phyloP scores from a whole-genome alignment of 1,140 invertebrate genomes.

The Elysia chlorotica region DNA sequence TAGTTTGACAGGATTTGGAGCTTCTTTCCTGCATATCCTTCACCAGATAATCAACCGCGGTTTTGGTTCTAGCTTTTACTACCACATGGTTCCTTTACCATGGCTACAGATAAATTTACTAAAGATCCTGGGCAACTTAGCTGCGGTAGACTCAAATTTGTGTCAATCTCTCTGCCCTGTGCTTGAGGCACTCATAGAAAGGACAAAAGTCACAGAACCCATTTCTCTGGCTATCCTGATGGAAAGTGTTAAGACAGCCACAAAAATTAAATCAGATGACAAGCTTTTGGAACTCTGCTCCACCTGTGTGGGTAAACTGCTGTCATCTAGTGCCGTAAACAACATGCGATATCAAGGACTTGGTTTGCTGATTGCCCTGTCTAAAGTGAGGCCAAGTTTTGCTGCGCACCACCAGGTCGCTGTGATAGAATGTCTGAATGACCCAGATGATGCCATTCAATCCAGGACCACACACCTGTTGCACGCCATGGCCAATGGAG shows the following conservation, averaged over 20 bases:
- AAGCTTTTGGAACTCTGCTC: conserved; percentile 5
- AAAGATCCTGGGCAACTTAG: conserved; percentile 40
- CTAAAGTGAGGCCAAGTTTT: conserved; percentile 29
- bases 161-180: conserved; percentile 34
- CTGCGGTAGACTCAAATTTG: conserved; percentile 29
- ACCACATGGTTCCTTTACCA: conserved; percentile 54
- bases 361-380: conserved; percentile 34
- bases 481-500: conserved; percentile 44
- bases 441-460: conserved; percentile 43
- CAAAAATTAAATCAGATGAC: conserved; percentile 5
- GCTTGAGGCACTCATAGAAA: conserved; percentile 37
- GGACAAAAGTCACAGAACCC: conserved; percentile 35
- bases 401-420: conserved; percentile 44
- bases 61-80: conserved; percentile 47
- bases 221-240: conserved; percentile 42
- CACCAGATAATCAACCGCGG: conserved; percentile 45
- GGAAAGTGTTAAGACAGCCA: conserved; percentile 43
- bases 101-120: conserved; percentile 57
- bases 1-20: background rate
- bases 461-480: conserved; percentile 46
- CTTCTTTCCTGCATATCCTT: conserved; percentile 32
- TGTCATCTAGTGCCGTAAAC: conserved; percentile 2
- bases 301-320: conserved; percentile 13
- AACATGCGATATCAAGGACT: conserved; percentile 32
- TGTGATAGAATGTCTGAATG: conserved; percentile 47